These are phyloP conservation scores for Acanthopleura granulata DNA, from an alignment of 2,888 invertebrate species.

Conservation along the genomic window DNA sequence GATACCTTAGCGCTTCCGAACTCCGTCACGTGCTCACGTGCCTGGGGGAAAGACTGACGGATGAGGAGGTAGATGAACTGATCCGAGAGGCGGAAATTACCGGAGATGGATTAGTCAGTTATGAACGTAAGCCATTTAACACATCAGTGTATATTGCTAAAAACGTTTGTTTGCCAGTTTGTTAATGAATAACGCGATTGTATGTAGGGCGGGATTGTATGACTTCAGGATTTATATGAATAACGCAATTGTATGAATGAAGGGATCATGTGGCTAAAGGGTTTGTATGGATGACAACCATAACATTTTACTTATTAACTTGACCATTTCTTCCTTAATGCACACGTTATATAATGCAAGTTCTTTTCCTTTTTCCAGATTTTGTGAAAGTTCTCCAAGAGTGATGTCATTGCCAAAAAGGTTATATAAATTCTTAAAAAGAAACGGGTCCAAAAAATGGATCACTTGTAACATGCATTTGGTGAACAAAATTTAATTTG, in stretches of 20 bases:
- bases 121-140: slow-evolving; percentile 26
- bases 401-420: background rate
- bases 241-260: too few species aligned
- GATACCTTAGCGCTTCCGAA: slow-evolving; percentile 31
- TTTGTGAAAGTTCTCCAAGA: slow-evolving; percentile 19
- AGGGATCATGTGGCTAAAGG: too few species aligned
- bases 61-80: slow-evolving; percentile 33
- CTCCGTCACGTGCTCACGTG: slow-evolving; percentile 32
- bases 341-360: too few species aligned
- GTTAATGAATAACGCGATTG: too few species aligned
- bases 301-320: too few species aligned
- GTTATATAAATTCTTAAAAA: background rate
- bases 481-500: background rate
- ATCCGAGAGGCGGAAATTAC: slow-evolving; percentile 33
- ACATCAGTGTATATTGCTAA: background rate
- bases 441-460: background rate
- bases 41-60: slow-evolving; percentile 28
- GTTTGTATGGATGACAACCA: too few species aligned
- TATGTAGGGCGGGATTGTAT: too few species aligned
- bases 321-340: too few species aligned
- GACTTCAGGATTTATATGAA: too few species aligned
- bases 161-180: too few species aligned
- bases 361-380: slow-evolving; percentile 13
- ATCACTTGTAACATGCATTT: background rate
- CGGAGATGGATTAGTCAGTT: slow-evolving; percentile 31